Evolutionary conservation across 2,888 invertebrate genomes (phyloP).

Genomic region (Trichopoda pennipes): DNA sequence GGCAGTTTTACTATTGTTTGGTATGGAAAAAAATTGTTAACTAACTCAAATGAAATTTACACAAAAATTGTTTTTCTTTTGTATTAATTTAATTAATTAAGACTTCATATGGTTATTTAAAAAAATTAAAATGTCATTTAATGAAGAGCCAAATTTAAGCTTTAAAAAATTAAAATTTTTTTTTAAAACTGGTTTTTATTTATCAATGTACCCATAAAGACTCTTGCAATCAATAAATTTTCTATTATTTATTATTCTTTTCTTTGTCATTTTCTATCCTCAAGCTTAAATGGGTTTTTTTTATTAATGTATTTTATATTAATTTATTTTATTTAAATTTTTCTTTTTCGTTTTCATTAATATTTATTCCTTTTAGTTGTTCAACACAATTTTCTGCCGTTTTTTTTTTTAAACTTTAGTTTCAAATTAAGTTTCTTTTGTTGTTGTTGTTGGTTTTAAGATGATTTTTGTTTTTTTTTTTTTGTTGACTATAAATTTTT

Average conservation of each 20-base stretch:
- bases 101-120: conserved; percentile 48
- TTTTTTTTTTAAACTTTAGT: conserved; percentile 27
- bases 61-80: conserved; percentile 11
- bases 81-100: conserved; percentile 24
- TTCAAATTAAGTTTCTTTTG: conserved; percentile 50
- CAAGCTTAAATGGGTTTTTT: conserved; percentile 63
- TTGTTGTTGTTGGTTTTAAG: conserved; percentile 5
- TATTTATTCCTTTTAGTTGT: conserved; percentile 48
- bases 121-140: conserved; percentile 45
- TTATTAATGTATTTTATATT: conserved; percentile 53
- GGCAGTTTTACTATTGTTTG: conserved; percentile 67
- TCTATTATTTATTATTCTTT: conserved; percentile 41
- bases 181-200: conserved; percentile 26
- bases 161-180: conserved; percentile 34
- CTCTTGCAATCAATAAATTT: conserved; percentile 53
- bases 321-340: conserved; percentile 22
- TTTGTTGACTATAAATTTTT: too few species aligned
- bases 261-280: conserved; percentile 48
- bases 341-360: conserved; percentile 48
- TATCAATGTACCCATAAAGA: conserved; percentile 25
- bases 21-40: conserved; percentile 50
- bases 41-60: conserved; percentile 32
- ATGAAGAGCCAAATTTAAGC: conserved; percentile 33
- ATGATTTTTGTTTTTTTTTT: conserved; percentile 23
- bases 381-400: conserved; percentile 39